Conservation (phyloP, 2,113 vertebrate genomes). For the Perca flavescens region DNA sequence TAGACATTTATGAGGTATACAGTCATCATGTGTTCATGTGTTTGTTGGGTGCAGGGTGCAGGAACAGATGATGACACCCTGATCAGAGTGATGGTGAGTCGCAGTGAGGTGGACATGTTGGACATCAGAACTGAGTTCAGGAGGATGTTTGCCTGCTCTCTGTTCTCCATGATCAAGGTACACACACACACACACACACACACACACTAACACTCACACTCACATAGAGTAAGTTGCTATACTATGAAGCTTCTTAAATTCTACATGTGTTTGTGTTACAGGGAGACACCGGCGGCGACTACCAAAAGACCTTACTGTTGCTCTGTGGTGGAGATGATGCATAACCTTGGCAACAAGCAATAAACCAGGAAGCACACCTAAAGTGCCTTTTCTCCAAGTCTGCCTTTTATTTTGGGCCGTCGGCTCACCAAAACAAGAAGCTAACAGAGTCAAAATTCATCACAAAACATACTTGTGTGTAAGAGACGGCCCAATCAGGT, state of each 20-base stretch:
- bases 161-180: slow-evolving; percentile 84
- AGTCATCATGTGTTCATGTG: not conserved
- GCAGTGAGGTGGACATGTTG: slow-evolving; percentile 92
- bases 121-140: slow-evolving; percentile 90
- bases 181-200: not conserved
- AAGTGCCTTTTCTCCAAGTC: slow-evolving; percentile 48
- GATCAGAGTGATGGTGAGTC: slow-evolving; percentile 91
- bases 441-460: slow-evolving; percentile 6
- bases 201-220: not conserved
- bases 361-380: slow-evolving; percentile 26
- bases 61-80: slow-evolving; percentile 94
- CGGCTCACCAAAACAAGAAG: slow-evolving; percentile 9
- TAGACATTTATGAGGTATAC: not conserved
- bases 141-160: slow-evolving; percentile 89
- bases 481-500: slow-evolving; percentile 5
- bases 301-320: slow-evolving; percentile 89
- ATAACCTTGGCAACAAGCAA: slow-evolving; percentile 73
- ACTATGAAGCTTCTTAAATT: too few species aligned
- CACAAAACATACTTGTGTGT: not conserved
- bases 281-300: slow-evolving; percentile 93
- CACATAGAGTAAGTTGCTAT: not conserved
- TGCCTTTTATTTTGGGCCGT: not conserved
- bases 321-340: slow-evolving; percentile 93
- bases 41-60: slow-evolving; percentile 83
- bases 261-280: slow-evolving; percentile 71